Evolutionary conservation across 1,140 invertebrate genomes (phyloP).

Genomic region (Hormaphis cornu): DNA sequence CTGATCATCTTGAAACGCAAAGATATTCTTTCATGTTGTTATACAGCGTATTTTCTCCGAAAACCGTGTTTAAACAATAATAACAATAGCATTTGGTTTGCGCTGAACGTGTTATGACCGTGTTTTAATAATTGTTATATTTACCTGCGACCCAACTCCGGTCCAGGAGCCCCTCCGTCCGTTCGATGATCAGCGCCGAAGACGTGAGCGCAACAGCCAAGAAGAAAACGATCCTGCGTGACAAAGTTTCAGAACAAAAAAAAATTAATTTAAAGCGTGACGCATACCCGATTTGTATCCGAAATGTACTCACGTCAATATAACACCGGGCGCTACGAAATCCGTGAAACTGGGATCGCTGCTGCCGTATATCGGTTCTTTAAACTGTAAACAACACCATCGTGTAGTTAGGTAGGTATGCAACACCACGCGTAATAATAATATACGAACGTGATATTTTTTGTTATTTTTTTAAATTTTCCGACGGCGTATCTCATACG

Average conservation of each 20-base stretch:
- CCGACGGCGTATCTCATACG: background rate
- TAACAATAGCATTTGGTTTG: background rate
- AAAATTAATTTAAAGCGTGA: background rate
- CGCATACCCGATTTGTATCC: background rate
- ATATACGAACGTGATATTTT: no score
- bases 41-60: background rate
- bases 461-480: background rate
- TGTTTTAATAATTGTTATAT: no score
- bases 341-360: conserved; percentile 78
- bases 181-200: conserved; percentile 79
- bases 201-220: conserved; percentile 86
- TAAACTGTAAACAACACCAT: conserved; percentile 49
- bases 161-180: conserved; percentile 78
- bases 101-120: background rate
- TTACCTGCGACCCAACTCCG: conserved; percentile 73
- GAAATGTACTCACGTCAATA: conserved; percentile 63
- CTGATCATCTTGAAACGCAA: no score
- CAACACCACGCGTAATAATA: conserved; percentile 6
- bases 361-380: conserved; percentile 78
- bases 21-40: no score
- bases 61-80: background rate
- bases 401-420: background rate
- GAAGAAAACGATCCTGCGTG: conserved; percentile 82
- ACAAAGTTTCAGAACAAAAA: conserved; percentile 35
- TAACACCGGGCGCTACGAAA: conserved; percentile 88